Evolutionary conservation across 2,888 invertebrate genomes (phyloP).

Genomic region (Dryomyza anilis): DNA sequence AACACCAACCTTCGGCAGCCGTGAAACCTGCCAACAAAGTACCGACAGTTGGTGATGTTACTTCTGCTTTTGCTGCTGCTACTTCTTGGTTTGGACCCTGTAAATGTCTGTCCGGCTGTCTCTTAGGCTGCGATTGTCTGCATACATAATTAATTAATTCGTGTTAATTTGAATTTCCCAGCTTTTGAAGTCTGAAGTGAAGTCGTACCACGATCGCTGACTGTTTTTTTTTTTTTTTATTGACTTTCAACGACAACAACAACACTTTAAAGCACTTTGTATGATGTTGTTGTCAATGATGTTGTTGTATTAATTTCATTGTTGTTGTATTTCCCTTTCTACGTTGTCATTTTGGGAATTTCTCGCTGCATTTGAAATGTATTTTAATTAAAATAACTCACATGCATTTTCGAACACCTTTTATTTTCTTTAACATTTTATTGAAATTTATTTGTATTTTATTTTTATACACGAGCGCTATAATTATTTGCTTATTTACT

Average conservation of each 20-base stretch:
- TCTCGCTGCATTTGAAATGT: conserved; percentile 12
- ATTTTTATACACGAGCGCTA: neutral
- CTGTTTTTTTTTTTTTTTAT: conserved; percentile 20
- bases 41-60: neutral
- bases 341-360: neutral
- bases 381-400: conserved; percentile 17
- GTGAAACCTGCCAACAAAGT: neutral
- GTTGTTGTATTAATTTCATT: conserved; percentile 17
- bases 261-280: neutral
- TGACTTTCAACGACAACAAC: conserved; percentile 22
- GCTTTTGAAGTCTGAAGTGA: too few species aligned
- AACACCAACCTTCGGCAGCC: neutral
- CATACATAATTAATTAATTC: conserved; percentile 57
- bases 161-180: conserved; percentile 40
- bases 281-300: neutral
- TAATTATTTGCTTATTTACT: neutral
- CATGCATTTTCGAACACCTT: conserved; percentile 22
- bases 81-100: neutral
- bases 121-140: too few species aligned
- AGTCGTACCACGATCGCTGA: too few species aligned
- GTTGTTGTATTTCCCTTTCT: neutral
- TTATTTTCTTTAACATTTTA: neutral
- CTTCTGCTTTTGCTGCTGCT: neutral
- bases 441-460: conserved; percentile 8
- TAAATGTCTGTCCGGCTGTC: too few species aligned